Percentiles rank a stretch among this genome's conserved stretches.
Evolutionary conservation across 2,888 invertebrate species (phyloP).

Genomic region (Eupithecia dodoneata): DNA sequence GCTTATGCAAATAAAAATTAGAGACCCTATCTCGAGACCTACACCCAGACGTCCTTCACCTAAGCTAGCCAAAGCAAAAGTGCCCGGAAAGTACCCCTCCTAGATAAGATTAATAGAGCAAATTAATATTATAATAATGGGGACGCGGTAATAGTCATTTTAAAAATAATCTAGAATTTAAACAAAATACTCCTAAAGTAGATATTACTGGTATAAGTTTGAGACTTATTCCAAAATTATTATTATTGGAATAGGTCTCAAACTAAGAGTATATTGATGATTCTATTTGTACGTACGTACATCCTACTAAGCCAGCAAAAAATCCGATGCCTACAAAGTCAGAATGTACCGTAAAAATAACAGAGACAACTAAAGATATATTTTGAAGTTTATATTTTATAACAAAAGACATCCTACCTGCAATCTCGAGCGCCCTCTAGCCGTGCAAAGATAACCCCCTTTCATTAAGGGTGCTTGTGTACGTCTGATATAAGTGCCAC

Average conservation of each 20-base stretch:
- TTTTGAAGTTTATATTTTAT: constrained; percentile 34
- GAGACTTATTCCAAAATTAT: too few species aligned
- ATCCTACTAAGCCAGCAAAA: too few species aligned
- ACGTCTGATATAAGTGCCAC: constrained; percentile 49
- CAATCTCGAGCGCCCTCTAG: constrained; percentile 48
- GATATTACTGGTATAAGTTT: too few species aligned
- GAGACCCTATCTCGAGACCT: too few species aligned
- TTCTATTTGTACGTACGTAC: too few species aligned
- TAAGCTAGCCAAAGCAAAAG: too few species aligned
- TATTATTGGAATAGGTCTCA: not conserved
- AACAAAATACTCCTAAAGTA: not conserved
- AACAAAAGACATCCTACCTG: constrained; percentile 48
- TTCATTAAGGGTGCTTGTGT: constrained; percentile 58
- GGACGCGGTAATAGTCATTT: not conserved
- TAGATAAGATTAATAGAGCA: too few species aligned
- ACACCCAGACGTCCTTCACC: too few species aligned
- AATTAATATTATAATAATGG: too few species aligned
- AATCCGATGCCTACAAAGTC: too few species aligned
- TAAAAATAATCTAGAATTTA: not conserved
- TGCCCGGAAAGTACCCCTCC: too few species aligned
- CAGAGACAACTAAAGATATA: constrained; percentile 4
- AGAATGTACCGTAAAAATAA: not conserved
- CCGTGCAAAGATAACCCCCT: constrained; percentile 61
- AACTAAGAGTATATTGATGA: not conserved
- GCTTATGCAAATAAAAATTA: too few species aligned